Evolutionary conservation across 1,140 invertebrate genomes (phyloP).

Genomic region (Zaprionus davidi): DNA sequence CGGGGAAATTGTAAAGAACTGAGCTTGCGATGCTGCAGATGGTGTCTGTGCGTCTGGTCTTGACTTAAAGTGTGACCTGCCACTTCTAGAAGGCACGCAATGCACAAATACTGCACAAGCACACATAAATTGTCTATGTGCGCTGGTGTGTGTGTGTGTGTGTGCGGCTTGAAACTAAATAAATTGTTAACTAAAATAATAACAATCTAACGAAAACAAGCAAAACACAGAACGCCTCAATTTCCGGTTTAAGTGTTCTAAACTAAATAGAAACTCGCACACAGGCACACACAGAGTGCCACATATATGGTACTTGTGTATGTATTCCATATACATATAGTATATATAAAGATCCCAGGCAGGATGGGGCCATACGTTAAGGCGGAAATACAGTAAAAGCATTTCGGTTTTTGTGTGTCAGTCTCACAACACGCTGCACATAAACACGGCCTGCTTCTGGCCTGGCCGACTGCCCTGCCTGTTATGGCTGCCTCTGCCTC

Average conservation of each 20-base stretch:
- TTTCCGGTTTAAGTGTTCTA: constrained; percentile 82
- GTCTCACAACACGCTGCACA: constrained; percentile 53
- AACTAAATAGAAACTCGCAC: constrained; percentile 73
- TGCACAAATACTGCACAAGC: constrained; percentile 52
- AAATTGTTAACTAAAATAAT: constrained; percentile 83
- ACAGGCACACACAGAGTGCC: constrained; percentile 18
- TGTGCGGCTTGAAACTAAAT: constrained; percentile 67
- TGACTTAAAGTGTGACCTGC: constrained; percentile 36
- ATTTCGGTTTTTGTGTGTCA: constrained; percentile 72
- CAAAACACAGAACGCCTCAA: constrained; percentile 82
- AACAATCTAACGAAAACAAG: constrained; percentile 81
- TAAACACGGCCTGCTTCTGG: constrained; percentile 58
- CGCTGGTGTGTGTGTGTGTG: neutral
- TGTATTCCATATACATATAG: constrained; percentile 8
- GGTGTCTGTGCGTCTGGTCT: constrained; percentile 12
- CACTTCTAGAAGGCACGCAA: constrained; percentile 52
- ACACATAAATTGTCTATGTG: constrained; percentile 60
- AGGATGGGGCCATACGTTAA: constrained; percentile 58
- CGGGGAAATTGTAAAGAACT: neutral
- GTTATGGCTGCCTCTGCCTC: neutral
- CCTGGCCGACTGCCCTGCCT: neutral
- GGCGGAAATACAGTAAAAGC: constrained; percentile 80
- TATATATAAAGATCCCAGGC: constrained; percentile 11
- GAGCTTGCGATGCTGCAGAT: neutral
- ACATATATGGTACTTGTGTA: neutral